Conservation (phyloP, 2,888 invertebrate species). For the Bombylius major region DNA sequence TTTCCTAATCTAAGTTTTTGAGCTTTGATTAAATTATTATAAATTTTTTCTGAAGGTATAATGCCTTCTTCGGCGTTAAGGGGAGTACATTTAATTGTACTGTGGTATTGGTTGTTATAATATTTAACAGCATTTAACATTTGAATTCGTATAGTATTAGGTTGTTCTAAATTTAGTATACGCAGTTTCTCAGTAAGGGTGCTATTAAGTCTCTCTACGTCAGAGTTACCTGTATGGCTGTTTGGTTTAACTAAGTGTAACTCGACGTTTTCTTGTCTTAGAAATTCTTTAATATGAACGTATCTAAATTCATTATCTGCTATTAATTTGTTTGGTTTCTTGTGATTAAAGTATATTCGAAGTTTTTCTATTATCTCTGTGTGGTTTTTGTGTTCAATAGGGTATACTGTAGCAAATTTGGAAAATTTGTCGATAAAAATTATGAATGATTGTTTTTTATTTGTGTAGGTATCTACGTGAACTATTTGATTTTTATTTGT, state of each 20-base stretch:
- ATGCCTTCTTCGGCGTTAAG: too few species aligned
- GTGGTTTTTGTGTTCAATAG: neutral
- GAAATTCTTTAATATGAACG: neutral
- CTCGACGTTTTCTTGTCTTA: neutral
- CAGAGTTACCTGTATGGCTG: too few species aligned
- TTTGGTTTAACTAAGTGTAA: too few species aligned
- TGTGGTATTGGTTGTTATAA: too few species aligned
- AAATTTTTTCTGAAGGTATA: too few species aligned
- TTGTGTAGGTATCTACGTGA: too few species aligned
- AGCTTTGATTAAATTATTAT: too few species aligned
- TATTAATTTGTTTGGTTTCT: neutral
- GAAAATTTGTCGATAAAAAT: too few species aligned
- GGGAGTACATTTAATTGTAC: too few species aligned
- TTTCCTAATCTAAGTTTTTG: too few species aligned
- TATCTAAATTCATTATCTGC: constrained; percentile 2
- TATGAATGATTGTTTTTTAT: too few species aligned
- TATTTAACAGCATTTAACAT: neutral
- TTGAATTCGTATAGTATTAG: neutral
- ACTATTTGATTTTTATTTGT: too few species aligned
- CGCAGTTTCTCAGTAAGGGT: neutral
- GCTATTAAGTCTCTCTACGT: neutral
- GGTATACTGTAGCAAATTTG: neutral
- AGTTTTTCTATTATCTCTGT: neutral
- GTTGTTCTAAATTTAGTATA: neutral
- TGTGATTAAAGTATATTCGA: neutral